Evolutionary conservation across 2,888 invertebrate species (phyloP), one percentile per base, ranked within the genome.

Genomic region (Oegoconia quadripuncta): DNA sequence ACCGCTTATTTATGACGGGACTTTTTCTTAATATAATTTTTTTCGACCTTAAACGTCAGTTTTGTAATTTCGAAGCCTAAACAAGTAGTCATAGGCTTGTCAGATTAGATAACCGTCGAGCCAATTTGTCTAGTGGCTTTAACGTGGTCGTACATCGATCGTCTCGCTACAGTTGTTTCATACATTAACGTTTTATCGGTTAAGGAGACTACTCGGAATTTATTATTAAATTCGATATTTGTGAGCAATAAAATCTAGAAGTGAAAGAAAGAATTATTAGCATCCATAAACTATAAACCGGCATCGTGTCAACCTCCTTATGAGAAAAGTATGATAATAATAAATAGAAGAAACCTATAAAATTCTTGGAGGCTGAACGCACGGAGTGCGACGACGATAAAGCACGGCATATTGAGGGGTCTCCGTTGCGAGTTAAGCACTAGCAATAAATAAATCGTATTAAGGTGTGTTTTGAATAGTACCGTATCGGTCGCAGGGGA

Each of bases 361-460:
- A 80, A 75, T 59, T 52, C 55, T 64, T 59, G 50, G 59, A 68
- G 63, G 64, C 54, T 51, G 54, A 41, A 41, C 42, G 46, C 44
- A 46, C 46, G 42, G 49, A 46, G 57, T 55, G 52, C 50, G 58
- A 58, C 55, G 61, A 46, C 68, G 64, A 74, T 74, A 74, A 73
- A 77, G 64, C 64, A 59, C 48, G 51, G 46, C 49, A 59, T 67
- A 69, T 68, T 59, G 64, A 14, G 8, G 60, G 60, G 56, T 51
- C 59, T 67, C 46, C 48, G 61, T 57, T 50, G 59, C 50, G 64
- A 65, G 65, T 67, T 72, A 71, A 79, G 76, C 69, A 63, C 67
- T 68, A 52, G 69, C 57, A 73, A 78, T 84, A 82, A 83, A 86
- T 84, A 82, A 81, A 74, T 74, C 65, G 74, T 75, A 79, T 79